Base-by-base conservation (phyloP, 2,888 invertebrate genomes). In the Eupithecia tripunctaria region DNA sequence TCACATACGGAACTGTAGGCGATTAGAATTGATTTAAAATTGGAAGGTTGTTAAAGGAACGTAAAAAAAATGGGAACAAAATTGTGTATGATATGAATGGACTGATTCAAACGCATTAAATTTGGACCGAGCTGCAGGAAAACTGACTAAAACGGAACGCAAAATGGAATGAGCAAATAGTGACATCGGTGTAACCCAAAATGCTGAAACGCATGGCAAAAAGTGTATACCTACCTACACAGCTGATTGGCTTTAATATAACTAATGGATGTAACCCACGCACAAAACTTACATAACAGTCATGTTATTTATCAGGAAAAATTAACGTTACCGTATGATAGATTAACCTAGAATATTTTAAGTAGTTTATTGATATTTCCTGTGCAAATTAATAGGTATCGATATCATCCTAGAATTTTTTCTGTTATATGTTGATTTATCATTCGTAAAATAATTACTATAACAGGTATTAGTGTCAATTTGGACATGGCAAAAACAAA, bases 1-100 rank as follows among this genome's bases (percentile, higher is more conserved):
- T 95, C 95, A 66, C 97, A 98, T 84, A 97, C 97, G 43, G 98
- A 98, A 90, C 91, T 98, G 85, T 98, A 96, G 96, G 82, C 79
- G 76, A 15, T 38, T 36, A 14, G 25, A 41, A n/a, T 36, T 12
- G 63, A 63, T 10, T 12, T 18, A 7, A 29, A 0, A 60, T 60
- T 60, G 29, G 29, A 60, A 6, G 60, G 7, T 27, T 29, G 60
- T 29, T 8, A 60, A 27, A 60, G 60, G 60, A 32, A 29, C 7
- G 25, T 3, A 36, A n/a, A 47, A 51, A 2, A 36, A 41, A 64
- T 41, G 64, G 64, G 64, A 64, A 64, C 64, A 64, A 64, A 64
- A 64, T 32, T 60, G 60, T 27, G 2, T 36, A 36, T 36, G 63
- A 18, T 29, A 63, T 64, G 15, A 64, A 64, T 63, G 62, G 3